Evolutionary conservation across 2,888 invertebrate species (phyloP), one percentile per base, ranked within the genome.

Genomic region (Eristalis arbustorum): DNA sequence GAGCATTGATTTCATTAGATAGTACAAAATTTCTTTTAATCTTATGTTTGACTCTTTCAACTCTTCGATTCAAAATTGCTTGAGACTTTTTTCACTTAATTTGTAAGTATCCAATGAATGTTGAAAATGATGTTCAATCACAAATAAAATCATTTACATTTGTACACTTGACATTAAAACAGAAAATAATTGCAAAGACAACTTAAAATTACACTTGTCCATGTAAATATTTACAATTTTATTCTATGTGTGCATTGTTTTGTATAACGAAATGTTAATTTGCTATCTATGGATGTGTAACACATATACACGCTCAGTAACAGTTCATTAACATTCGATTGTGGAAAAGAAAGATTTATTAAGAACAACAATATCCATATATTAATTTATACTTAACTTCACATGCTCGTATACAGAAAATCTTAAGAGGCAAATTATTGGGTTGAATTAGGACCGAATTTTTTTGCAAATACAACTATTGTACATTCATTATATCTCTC

Each of bases 161-260:
- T 84, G 84, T 84, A 84, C 76, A 85, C 81, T 85, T 23, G 25
- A 68, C 71, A 80, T 84, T 49, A 6, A 49, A n/a, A 49, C n/a
- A 49, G 0, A 18, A 8, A 49, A 31, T 31, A 1, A 31, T 10
- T 31, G 37, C 13, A 37, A 49, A 49, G 6, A 49, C 6, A 8
- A 18, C 5, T 18, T 8, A 49, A 31, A 49, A 31, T 71, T 64
- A 59, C 62, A 42, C 57, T 56, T 63, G 23, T 77, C 59, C 11
- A 40, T 85, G 76, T 85, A 81, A 73, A 85, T 81, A 84, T 69
- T 71, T 13, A 63, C 76, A 57, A 75, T 37, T 49, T 14, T 57
- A 71, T 76, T 73, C 71, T 62, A 72, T 59, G 73, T 76, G 76
- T 42, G 64, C 75, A 71, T 75, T 49, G 49, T 25, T 59, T 59